Evolutionary conservation across 2,113 vertebrate genomes (phyloP).

Genomic region (Monarcha castaneiventris): DNA sequence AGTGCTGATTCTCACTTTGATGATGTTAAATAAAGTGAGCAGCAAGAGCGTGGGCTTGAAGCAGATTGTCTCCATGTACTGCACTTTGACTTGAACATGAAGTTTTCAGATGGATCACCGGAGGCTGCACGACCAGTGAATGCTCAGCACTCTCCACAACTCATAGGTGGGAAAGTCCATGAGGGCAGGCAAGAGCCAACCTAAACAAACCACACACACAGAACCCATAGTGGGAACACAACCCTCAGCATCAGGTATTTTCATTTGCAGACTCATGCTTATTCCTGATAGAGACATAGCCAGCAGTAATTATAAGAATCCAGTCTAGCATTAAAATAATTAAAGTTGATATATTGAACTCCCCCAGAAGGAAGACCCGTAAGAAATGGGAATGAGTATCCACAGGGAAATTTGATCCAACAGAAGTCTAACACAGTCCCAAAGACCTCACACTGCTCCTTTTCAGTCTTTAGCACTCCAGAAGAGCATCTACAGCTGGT

Average conservation of each 20-base stretch:
- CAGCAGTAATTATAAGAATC: neutral
- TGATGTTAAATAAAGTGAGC: neutral
- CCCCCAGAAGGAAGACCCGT: neutral
- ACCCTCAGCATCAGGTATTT: neutral
- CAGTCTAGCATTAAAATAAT: neutral
- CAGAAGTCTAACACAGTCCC: neutral
- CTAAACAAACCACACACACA: neutral
- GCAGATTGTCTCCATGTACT: neutral
- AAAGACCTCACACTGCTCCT: neutral
- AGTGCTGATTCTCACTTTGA: neutral
- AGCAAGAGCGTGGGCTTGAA: neutral
- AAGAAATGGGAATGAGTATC: neutral
- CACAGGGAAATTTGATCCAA: neutral
- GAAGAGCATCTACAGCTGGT: neutral
- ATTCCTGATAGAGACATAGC: neutral
- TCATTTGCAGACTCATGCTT: neutral
- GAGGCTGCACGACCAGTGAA: neutral
- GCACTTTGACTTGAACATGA: neutral
- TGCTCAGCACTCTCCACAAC: neutral
- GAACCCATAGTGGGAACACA: neutral
- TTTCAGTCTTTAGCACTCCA: neutral
- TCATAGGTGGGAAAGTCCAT: neutral
- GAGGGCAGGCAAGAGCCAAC: neutral
- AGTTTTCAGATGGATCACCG: neutral
- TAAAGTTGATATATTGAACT: neutral